Conservation (phyloP, 1,140 invertebrate genomes). For the Orchestia grillus region DNA sequence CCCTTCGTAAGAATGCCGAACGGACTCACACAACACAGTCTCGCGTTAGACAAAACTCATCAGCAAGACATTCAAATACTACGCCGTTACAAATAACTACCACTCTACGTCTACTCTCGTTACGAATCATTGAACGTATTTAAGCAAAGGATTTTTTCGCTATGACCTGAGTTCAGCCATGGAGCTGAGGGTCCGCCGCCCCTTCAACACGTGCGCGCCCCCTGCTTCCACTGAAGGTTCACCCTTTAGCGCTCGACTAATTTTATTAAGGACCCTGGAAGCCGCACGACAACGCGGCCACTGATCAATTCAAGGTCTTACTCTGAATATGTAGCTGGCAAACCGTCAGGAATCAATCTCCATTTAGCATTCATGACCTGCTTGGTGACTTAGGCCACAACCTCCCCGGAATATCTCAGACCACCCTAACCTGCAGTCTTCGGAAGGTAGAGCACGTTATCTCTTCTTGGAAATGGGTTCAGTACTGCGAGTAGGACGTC, state of each 20-base stretch:
- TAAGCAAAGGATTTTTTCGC: not conserved
- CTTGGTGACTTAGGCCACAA: not conserved
- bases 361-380: slow-evolving; percentile 35
- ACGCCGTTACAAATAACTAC: too few relatives aligned
- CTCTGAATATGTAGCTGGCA: not conserved
- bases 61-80: too few relatives aligned
- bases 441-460: not conserved
- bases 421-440: not conserved
- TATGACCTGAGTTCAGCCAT: not conserved
- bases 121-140: not conserved
- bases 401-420: not conserved
- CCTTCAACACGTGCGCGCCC: not conserved
- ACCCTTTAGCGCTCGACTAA: not conserved
- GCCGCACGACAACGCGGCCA: not conserved
- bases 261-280: not conserved
- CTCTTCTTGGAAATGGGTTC: not conserved
- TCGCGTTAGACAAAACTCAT: too few relatives aligned
- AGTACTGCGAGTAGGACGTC: not conserved
- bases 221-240: not conserved
- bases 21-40: too few relatives aligned
- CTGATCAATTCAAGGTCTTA: not conserved
- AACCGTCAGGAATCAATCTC: not conserved
- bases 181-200: not conserved
- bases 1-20: too few relatives aligned
- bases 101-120: not conserved